These are phyloP conservation scores for Nothocercus nigrocapillus DNA, from an alignment of 2,113 vertebrate genomes.

Conservation along the genomic window DNA sequence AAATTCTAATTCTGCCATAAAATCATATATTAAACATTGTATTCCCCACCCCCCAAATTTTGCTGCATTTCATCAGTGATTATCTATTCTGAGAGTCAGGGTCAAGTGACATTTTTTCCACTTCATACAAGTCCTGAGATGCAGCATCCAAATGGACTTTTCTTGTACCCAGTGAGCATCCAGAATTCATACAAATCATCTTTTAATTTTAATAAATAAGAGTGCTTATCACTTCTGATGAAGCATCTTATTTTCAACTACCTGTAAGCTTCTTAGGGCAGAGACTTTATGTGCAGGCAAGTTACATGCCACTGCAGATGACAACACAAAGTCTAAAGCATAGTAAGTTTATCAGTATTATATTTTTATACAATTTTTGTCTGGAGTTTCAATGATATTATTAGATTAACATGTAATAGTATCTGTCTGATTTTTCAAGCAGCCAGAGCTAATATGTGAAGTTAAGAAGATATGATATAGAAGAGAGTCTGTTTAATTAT, in stretches of 20 bases:
- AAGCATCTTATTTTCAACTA: background rate
- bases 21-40: background rate
- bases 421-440: background rate
- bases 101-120: background rate
- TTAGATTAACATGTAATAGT: background rate
- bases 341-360: too few species aligned
- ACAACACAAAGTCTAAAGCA: background rate
- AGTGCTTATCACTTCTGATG: background rate
- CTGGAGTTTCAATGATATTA: background rate
- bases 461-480: background rate
- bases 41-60: background rate
- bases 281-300: background rate
- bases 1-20: background rate
- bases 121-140: background rate
- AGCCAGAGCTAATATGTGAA: background rate
- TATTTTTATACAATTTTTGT: background rate
- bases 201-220: background rate
- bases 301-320: background rate
- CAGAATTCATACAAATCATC: background rate
- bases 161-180: background rate
- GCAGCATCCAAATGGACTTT: background rate
- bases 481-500: background rate
- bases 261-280: background rate
- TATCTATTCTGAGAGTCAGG: background rate
- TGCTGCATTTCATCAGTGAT: background rate